A percentile compares a stretch with the other conserved stretches of the same genome.
These are phyloP conservation scores for Lutraria rhynchaena DNA, from an alignment of 1,140 invertebrate genomes.

Conservation along the genomic window DNA sequence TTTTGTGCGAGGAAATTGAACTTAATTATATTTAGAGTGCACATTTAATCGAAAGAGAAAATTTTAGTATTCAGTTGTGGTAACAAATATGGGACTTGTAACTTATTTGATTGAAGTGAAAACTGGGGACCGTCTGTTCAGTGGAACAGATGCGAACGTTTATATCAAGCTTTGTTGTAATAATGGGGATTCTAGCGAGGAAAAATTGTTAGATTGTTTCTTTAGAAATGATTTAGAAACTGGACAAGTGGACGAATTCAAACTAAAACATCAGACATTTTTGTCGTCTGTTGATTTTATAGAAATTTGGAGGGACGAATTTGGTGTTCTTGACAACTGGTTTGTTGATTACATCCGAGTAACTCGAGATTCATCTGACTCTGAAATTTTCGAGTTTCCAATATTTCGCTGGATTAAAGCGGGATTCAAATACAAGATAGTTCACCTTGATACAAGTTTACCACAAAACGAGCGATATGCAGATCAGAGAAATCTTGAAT, in stretches of 20 bases:
- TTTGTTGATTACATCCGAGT: constrained; percentile 57
- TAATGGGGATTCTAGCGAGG: constrained; percentile 66
- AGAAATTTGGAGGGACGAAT: constrained; percentile 57
- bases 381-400: constrained; percentile 30
- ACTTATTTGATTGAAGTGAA: constrained; percentile 76
- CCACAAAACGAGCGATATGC: constrained; percentile 40
- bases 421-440: constrained; percentile 32
- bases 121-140: constrained; percentile 80
- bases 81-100: constrained; percentile 46
- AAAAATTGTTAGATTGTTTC: constrained; percentile 77
- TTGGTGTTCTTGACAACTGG: constrained; percentile 50
- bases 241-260: constrained; percentile 77
- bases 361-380: not conserved
- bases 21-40: too few species aligned
- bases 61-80: too few species aligned
- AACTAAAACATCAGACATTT: constrained; percentile 46
- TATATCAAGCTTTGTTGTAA: constrained; percentile 77
- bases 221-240: constrained; percentile 82
- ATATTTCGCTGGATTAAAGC: constrained; percentile 57
- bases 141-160: constrained; percentile 82
- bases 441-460: constrained; percentile 38
- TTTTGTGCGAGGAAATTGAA: too few species aligned
- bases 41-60: too few species aligned
- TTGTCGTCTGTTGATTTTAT: constrained; percentile 44
- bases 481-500: constrained; percentile 51